Percentiles rank a stretch among this genome's conserved stretches.
Conservation (phyloP, 1,140 invertebrate species). For the Paraescarpia echinospica region DNA sequence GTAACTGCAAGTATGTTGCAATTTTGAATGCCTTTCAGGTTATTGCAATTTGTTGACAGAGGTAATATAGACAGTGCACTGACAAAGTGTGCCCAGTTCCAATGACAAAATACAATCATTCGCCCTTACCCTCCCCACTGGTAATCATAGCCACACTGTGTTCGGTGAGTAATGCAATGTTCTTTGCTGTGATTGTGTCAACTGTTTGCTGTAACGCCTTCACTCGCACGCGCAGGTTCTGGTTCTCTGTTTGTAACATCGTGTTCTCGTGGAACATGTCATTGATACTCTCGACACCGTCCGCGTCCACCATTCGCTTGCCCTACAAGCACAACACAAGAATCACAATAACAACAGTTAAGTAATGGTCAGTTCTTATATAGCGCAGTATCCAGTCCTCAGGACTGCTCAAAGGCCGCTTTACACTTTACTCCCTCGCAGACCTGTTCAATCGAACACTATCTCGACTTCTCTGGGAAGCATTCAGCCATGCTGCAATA, state of each 20-base stretch:
- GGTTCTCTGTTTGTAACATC: conserved; percentile 85
- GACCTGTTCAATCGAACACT: no score
- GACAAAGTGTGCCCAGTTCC: no score
- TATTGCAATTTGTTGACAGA: no score
- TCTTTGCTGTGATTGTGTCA: conserved; percentile 78
- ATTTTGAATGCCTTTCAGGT: no score
- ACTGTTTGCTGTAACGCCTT: conserved; percentile 94
- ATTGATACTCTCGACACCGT: conserved; percentile 83
- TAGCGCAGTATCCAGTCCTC: no score
- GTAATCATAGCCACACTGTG: background rate
- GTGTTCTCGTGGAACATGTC: conserved; percentile 96
- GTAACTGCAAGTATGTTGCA: no score
- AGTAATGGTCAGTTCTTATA: no score
- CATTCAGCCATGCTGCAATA: no score
- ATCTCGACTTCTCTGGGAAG: no score
- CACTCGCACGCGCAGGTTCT: conserved; percentile 80
- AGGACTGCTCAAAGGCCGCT: no score
- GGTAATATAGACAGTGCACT: no score
- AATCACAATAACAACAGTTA: background rate
- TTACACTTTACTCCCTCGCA: no score
- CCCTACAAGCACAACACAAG: conserved; percentile 64
- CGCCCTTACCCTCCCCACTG: background rate
- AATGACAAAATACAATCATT: background rate
- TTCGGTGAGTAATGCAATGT: conserved; percentile 73
- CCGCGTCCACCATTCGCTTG: conserved; percentile 81